These are phyloP conservation scores for Cynodonichthys magdalenae DNA, from an alignment of 2,797 vertebrate genomes.

Conservation along the genomic window DNA sequence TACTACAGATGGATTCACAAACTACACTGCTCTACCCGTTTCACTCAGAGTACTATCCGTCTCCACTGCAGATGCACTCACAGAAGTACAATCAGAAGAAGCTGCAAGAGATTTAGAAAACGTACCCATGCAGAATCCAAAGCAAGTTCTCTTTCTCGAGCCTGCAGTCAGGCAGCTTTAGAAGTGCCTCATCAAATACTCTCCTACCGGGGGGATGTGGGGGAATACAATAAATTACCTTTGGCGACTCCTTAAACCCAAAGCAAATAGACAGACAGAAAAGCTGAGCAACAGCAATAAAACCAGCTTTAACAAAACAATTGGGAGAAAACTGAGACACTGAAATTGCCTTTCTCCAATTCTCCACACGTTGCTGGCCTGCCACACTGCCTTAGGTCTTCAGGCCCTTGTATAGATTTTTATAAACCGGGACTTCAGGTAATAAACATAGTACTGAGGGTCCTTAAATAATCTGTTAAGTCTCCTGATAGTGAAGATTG, in stretches of 20 bases:
- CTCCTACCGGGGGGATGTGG: constrained; percentile 45
- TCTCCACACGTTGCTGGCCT: constrained; percentile 54
- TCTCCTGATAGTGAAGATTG: constrained; percentile 67
- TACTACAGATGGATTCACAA: constrained; percentile 66
- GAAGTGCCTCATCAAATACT: constrained; percentile 70
- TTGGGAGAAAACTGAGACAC: constrained; percentile 54
- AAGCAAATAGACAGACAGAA: constrained; percentile 74
- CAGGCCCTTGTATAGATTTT: constrained; percentile 66
- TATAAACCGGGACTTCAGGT: constrained; percentile 55
- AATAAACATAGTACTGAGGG: constrained; percentile 70
- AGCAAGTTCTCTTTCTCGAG: constrained; percentile 44
- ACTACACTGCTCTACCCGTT: constrained; percentile 41
- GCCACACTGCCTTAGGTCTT: constrained; percentile 53
- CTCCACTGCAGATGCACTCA: constrained; percentile 57
- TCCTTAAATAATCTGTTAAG: constrained; percentile 77
- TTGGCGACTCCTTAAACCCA: constrained; percentile 70
- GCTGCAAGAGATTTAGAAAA: constrained; percentile 61
- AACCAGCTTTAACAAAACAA: constrained; percentile 76
- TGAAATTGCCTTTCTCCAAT: constrained; percentile 63
- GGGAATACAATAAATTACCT: constrained; percentile 73
- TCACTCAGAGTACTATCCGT: constrained; percentile 46
- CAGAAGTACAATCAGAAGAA: constrained; percentile 63
- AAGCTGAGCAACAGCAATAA: constrained; percentile 75
- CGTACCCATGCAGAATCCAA: constrained; percentile 57
- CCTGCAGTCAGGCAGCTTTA: constrained; percentile 42